Evolutionary conservation across 2,797 vertebrate species (phyloP).

Genomic region (Phoeniculus purpureus): DNA sequence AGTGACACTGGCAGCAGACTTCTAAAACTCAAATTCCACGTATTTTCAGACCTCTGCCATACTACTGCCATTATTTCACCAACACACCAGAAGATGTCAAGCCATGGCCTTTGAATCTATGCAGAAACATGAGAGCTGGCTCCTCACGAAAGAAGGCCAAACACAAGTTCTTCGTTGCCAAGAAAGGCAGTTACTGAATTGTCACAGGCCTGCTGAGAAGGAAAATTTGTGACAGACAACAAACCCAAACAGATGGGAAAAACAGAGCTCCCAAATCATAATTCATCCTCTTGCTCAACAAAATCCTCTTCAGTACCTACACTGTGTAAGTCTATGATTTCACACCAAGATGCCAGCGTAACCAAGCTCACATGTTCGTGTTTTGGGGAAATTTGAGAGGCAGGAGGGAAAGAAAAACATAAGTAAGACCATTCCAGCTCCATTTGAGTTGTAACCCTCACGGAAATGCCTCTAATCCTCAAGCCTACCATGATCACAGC

Average conservation of each 20-base stretch:
- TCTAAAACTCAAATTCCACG: not conserved
- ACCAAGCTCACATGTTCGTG: not conserved
- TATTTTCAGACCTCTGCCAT: not conserved
- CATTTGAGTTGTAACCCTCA: not conserved
- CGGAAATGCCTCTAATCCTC: not conserved
- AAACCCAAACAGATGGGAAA: not conserved
- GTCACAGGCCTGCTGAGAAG: not conserved
- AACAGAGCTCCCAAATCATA: not conserved
- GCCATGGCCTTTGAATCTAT: not conserved
- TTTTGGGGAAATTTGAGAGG: not conserved
- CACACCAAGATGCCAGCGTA: not conserved
- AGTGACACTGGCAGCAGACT: not conserved
- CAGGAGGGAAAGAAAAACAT: not conserved
- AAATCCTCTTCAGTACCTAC: not conserved
- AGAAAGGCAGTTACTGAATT: not conserved
- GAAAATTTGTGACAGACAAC: not conserved
- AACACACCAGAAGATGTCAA: not conserved
- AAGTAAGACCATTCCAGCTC: not conserved
- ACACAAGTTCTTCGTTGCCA: not conserved
- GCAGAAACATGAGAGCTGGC: not conserved
- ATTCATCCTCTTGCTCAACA: not conserved
- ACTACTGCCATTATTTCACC: not conserved
- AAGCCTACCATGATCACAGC: not conserved
- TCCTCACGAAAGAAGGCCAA: accelerated
- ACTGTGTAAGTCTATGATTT: not conserved